Conservation (phyloP, 2,113 vertebrate species). For the Phaethon lepturus region DNA sequence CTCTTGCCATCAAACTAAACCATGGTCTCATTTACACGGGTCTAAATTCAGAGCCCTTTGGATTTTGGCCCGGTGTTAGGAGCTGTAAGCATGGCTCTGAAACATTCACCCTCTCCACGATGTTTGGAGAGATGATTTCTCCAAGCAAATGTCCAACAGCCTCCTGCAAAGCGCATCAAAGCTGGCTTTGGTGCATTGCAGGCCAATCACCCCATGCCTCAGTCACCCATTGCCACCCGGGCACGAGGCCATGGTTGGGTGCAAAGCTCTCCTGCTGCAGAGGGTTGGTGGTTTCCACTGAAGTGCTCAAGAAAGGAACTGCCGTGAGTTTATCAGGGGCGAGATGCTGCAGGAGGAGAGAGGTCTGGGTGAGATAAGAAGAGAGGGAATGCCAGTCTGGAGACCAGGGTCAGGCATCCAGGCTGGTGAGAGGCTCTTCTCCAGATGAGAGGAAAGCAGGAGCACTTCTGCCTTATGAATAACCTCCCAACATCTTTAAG, state of each 20-base stretch:
- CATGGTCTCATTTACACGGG: accelerated
- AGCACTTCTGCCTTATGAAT: neutral
- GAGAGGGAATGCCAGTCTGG: neutral
- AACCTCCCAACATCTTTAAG: neutral
- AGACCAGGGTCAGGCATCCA: accelerated
- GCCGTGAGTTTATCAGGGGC: neutral
- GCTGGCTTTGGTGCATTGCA: neutral
- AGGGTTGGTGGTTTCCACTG: neutral
- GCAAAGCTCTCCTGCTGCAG: neutral
- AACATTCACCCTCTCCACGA: neutral
- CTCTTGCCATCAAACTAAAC: neutral
- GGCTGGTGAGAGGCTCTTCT: neutral
- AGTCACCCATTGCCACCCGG: accelerated
- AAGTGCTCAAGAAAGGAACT: neutral
- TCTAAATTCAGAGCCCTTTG: neutral
- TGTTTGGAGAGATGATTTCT: neutral
- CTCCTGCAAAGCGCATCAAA: neutral
- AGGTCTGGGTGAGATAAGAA: neutral
- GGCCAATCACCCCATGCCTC: neutral
- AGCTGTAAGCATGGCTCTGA: neutral
- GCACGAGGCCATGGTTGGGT: accelerated
- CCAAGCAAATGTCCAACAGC: neutral
- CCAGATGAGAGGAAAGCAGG: neutral
- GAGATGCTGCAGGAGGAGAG: neutral
- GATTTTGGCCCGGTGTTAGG: neutral